These are phyloP conservation scores for Cryptocephalus primarius DNA, from an alignment of 2,888 invertebrate species.

Conservation along the genomic window DNA sequence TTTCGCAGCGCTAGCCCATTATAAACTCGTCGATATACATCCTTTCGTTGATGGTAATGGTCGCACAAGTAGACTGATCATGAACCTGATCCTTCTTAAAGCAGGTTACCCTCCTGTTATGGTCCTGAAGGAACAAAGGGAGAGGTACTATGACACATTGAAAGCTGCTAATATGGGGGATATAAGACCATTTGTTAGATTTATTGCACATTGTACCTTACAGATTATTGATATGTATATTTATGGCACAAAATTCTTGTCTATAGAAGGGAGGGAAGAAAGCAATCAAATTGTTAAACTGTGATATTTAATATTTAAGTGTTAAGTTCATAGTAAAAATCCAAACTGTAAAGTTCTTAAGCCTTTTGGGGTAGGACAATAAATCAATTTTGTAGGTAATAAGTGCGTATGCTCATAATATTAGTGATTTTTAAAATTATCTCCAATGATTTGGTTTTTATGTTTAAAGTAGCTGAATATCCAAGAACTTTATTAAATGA, in stretches of 20 bases:
- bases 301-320: not conserved
- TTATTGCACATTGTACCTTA: conserved; percentile 80
- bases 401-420: too few species aligned
- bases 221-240: conserved; percentile 30
- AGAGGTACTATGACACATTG: conserved; percentile 78
- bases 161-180: conserved; percentile 91
- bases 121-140: conserved; percentile 74
- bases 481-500: too few species aligned
- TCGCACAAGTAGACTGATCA: conserved; percentile 84
- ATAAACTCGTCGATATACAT: conserved; percentile 93
- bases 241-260: conserved; percentile 22
- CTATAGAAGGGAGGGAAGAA: conserved; percentile 17
- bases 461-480: too few species aligned
- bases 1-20: conserved; percentile 92
- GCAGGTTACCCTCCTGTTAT: conserved; percentile 95
- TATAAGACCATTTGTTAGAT: conserved; percentile 88
- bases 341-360: too few species aligned
- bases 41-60: conserved; percentile 97
- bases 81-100: conserved; percentile 93
- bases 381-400: too few species aligned
- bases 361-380: too few species aligned
- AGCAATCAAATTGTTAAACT: conserved; percentile 10
- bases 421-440: too few species aligned
- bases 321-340: too few species aligned
- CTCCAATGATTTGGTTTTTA: too few species aligned